These are phyloP conservation scores for Hippocampus zosterae DNA, from an alignment of 2,113 vertebrate species.

Conservation along the genomic window DNA sequence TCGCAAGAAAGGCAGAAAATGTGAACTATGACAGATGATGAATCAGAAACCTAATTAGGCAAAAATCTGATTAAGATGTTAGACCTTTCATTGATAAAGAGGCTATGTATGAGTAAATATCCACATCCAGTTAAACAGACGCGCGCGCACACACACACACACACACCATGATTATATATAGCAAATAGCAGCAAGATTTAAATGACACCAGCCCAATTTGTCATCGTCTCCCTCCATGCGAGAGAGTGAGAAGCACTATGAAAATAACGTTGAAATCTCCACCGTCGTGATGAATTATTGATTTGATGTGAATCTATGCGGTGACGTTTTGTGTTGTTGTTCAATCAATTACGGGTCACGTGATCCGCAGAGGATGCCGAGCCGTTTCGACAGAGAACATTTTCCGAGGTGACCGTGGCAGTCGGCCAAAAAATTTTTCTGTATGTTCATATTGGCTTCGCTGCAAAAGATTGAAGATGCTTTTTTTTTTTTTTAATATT, in stretches of 20 bases:
- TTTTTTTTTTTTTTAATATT: too few species aligned
- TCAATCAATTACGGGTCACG: conserved; percentile 51
- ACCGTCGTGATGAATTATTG: conserved; percentile 72
- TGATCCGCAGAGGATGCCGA: conserved; percentile 44
- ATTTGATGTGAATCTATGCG: conserved; percentile 62
- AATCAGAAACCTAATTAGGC: not conserved
- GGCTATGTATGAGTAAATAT: not conserved
- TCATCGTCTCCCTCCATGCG: conserved; percentile 53
- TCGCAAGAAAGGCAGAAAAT: conserved; percentile 2
- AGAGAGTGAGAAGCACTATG: conserved; percentile 34
- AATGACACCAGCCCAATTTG: conserved; percentile 62
- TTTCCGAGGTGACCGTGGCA: conserved; percentile 21
- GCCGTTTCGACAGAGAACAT: conserved; percentile 15
- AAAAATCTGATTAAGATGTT: not conserved
- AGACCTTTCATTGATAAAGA: not conserved
- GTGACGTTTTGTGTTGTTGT: conserved; percentile 36
- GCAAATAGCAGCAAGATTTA: conserved; percentile 47
- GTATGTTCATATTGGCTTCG: conserved; percentile 49
- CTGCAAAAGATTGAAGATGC: conserved; percentile 47
- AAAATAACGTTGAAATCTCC: conserved; percentile 65
- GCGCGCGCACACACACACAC: conserved; percentile 4
- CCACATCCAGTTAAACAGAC: not conserved
- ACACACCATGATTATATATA: conserved; percentile 5
- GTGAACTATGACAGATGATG: not conserved
- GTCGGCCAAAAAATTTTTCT: conserved; percentile 38